These are phyloP conservation scores for Cryptomyrus ogoouensis DNA, from an alignment of 2,113 vertebrate species.

Conservation along the genomic window DNA sequence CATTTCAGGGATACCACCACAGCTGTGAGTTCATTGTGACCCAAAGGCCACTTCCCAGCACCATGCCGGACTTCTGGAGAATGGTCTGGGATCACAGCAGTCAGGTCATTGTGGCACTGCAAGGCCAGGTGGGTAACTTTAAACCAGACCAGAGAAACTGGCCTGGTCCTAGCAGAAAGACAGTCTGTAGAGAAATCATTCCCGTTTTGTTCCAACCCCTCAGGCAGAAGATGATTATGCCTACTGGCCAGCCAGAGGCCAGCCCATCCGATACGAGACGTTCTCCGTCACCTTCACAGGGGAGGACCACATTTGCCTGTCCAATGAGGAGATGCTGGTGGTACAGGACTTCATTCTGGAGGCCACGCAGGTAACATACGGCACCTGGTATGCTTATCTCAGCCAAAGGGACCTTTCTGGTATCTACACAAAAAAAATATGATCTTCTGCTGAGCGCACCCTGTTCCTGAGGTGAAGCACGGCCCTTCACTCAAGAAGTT, in stretches of 20 bases:
- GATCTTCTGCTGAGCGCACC: not conserved
- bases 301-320: conserved; percentile 77
- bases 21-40: conserved; percentile 85
- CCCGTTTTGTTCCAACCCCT: conserved; percentile 22
- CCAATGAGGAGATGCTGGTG: conserved; percentile 82
- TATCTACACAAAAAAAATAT: not conserved
- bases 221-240: conserved; percentile 68
- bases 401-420: not conserved
- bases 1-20: conserved; percentile 75
- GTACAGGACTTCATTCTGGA: conserved; percentile 86
- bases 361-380: conserved; percentile 75
- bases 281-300: conserved; percentile 83
- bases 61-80: conserved; percentile 90
- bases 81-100: conserved; percentile 93
- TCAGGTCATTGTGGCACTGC: conserved; percentile 78
- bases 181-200: not conserved
- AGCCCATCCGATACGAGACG: conserved; percentile 74
- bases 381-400: not conserved
- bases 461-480: not conserved
- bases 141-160: not conserved
- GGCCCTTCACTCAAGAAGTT: not conserved
- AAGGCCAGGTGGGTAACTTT: conserved; percentile 68
- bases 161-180: not conserved
- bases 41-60: conserved; percentile 83
- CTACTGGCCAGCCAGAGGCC: conserved; percentile 82